Evolutionary conservation across 2,888 invertebrate species (phyloP).

Genomic region (Leptopilina myrica): DNA sequence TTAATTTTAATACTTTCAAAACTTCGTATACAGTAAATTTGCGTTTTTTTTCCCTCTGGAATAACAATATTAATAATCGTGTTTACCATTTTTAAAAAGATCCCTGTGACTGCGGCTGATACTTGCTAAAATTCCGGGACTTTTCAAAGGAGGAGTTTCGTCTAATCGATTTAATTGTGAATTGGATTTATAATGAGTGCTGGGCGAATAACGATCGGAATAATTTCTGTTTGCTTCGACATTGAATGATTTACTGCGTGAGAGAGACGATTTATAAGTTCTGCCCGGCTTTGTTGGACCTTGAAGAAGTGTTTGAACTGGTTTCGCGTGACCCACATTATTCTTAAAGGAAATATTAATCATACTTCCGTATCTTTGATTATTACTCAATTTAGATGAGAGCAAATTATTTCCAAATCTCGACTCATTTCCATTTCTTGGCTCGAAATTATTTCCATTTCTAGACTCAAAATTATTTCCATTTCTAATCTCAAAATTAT

Average conservation of each 20-base stretch:
- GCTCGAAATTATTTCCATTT: neutral
- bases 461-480: neutral
- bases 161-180: constrained; percentile 85
- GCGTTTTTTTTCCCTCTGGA: too few species aligned
- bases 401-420: constrained; percentile 70
- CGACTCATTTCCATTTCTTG: constrained; percentile 62
- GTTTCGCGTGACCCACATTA: constrained; percentile 67
- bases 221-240: constrained; percentile 82
- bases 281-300: constrained; percentile 83
- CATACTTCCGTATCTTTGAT: constrained; percentile 69
- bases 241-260: constrained; percentile 91
- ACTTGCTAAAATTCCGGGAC: constrained; percentile 91
- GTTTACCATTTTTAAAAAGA: constrained; percentile 80
- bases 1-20: neutral
- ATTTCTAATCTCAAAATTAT: constrained; percentile 10
- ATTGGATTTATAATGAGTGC: constrained; percentile 81
- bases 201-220: constrained; percentile 50
- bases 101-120: constrained; percentile 91
- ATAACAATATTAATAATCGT: constrained; percentile 46
- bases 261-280: constrained; percentile 85
- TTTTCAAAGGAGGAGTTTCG: constrained; percentile 86
- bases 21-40: neutral
- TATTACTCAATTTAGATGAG: constrained; percentile 37
- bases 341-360: constrained; percentile 84
- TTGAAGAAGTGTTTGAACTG: constrained; percentile 47